A percentile compares a stretch with the other conserved stretches of the same genome.
These are phyloP conservation scores for Drosophila algonquin DNA, from an alignment of 2,888 invertebrate genomes.

Conservation along the genomic window DNA sequence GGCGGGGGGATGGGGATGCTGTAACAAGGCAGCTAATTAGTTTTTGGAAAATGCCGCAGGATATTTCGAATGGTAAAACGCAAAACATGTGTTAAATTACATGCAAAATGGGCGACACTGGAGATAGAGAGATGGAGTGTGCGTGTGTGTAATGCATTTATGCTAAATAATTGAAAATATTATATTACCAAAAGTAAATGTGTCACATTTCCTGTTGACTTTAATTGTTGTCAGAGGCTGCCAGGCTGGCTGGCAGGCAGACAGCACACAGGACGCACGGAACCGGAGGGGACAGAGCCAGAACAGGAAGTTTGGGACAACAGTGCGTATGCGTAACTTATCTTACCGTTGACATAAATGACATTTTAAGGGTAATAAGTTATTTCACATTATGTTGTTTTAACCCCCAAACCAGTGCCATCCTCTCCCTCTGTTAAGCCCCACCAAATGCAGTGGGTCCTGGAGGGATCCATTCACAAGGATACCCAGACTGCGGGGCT, in stretches of 20 bases:
- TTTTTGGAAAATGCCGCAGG: slow-evolving; percentile 73
- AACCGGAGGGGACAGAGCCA: background rate
- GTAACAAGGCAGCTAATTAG: slow-evolving; percentile 67
- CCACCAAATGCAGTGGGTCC: slow-evolving; percentile 50
- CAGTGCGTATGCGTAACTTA: slow-evolving; percentile 79
- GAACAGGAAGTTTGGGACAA: slow-evolving; percentile 19
- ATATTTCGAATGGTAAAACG: slow-evolving; percentile 47
- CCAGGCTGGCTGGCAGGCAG: slow-evolving; percentile 25
- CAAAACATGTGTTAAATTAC: slow-evolving; percentile 71
- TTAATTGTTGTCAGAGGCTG: slow-evolving; percentile 72
- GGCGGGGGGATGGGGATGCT: background rate
- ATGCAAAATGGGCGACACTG: slow-evolving; percentile 8
- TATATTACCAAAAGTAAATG: slow-evolving; percentile 75
- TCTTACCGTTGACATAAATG: slow-evolving; percentile 81
- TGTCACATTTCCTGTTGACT: slow-evolving; percentile 78
- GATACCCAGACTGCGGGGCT: slow-evolving; percentile 38
- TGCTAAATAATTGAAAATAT: slow-evolving; percentile 78
- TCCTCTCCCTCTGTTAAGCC: slow-evolving; percentile 1
- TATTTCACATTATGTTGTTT: slow-evolving; percentile 75
- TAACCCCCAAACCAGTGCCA: slow-evolving; percentile 34
- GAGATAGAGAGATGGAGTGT: background rate
- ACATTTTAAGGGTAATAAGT: slow-evolving; percentile 79
- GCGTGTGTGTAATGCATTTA: slow-evolving; percentile 47
- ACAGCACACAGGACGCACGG: slow-evolving; percentile 28
- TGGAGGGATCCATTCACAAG: slow-evolving; percentile 44